Percentiles rank a stretch among this genome's conserved stretches.
Conservation (phyloP, 2,113 vertebrate species). For the Rhegmatorhina hoffmannsi region DNA sequence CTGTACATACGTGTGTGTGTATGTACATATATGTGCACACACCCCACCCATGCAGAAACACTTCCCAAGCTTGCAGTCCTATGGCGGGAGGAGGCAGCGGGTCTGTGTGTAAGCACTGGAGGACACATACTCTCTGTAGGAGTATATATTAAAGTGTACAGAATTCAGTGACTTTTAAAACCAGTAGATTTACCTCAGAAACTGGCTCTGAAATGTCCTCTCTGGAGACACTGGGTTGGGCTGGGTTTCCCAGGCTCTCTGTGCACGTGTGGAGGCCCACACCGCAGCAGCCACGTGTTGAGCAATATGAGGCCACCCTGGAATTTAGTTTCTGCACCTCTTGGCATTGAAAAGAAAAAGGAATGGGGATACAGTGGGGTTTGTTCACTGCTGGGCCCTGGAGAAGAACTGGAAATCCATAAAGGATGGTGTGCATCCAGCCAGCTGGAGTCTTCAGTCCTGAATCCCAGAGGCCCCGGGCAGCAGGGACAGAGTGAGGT, state of each 20-base stretch:
- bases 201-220: constrained; percentile 73
- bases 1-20: not conserved
- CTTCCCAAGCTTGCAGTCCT: not conserved
- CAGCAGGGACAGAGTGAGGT: not conserved
- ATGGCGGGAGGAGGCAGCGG: not conserved
- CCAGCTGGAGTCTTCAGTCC: not conserved
- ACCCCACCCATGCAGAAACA: not conserved
- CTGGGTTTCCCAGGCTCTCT: not conserved
- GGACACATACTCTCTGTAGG: constrained; percentile 47
- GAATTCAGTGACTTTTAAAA: constrained; percentile 65
- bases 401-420: not conserved
- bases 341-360: not conserved
- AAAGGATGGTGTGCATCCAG: not conserved
- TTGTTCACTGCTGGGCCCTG: not conserved
- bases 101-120: constrained; percentile 55
- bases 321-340: constrained; percentile 1
- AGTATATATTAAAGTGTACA: constrained; percentile 70
- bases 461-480: not conserved
- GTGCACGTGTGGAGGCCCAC: constrained; percentile 27
- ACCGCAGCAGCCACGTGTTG: constrained; percentile 36
- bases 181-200: constrained; percentile 88
- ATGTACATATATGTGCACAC: not conserved
- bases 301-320: constrained; percentile 74
- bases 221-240: constrained; percentile 37
- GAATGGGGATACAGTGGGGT: not conserved